phyloP scores from a whole-genome alignment of 2,888 invertebrate genomes.

The Sisyra nigra region DNA sequence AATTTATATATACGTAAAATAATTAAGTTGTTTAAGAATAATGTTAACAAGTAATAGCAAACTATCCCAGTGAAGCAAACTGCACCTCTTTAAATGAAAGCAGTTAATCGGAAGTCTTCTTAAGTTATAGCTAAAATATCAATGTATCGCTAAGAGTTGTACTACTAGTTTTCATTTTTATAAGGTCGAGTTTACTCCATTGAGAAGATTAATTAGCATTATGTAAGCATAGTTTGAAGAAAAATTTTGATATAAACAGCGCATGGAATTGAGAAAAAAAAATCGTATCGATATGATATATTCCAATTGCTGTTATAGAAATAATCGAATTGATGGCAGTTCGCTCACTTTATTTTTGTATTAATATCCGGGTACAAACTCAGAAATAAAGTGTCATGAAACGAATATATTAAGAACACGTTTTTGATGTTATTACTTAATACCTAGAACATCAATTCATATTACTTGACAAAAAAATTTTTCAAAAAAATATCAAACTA shows the following conservation, averaged over 20 bases:
- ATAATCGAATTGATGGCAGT: too few relatives aligned
- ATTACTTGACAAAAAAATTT: conserved; percentile 4
- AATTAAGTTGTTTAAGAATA: conserved; percentile 11
- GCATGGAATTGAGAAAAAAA: too few relatives aligned
- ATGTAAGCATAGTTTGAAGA: too few relatives aligned
- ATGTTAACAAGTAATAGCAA: conserved; percentile 13
- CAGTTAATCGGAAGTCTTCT: neutral
- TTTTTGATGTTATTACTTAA: too few relatives aligned
- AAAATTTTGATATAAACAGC: too few relatives aligned
- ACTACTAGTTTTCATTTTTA: conserved; percentile 3
- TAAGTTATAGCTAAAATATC: conserved; percentile 4
- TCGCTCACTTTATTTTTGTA: too few relatives aligned
- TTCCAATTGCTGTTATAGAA: too few relatives aligned
- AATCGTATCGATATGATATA: too few relatives aligned
- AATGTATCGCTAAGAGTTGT: conserved; percentile 12
- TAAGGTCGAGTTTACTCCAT: conserved; percentile 35
- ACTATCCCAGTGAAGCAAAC: conserved; percentile 27
- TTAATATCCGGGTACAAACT: too few relatives aligned
- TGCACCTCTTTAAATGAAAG: conserved; percentile 26
- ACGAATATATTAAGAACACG: too few relatives aligned
- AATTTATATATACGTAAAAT: neutral
- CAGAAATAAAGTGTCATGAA: too few relatives aligned
- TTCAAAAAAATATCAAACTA: conserved; percentile 2
- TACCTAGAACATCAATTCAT: too few relatives aligned
- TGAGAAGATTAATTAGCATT: conserved; percentile 13